Conservation (phyloP, 2,113 vertebrate species). For the Nibea coibor region DNA sequence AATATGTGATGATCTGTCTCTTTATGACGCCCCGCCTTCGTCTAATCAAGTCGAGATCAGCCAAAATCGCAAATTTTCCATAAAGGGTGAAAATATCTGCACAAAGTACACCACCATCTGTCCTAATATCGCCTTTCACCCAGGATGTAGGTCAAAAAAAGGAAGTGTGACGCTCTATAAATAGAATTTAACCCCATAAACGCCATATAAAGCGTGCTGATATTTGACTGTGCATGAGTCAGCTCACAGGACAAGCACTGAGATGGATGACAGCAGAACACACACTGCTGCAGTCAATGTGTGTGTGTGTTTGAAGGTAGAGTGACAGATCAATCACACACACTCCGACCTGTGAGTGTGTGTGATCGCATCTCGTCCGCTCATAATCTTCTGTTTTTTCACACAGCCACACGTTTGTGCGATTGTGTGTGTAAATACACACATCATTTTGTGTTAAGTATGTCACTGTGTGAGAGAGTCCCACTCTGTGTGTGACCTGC, state of each 20-base stretch:
- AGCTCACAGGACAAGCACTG: background rate
- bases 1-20: too few species aligned
- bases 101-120: background rate
- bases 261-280: background rate
- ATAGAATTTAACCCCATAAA: background rate
- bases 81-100: background rate
- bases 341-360: background rate
- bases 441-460: constrained; percentile 14
- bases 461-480: constrained; percentile 38
- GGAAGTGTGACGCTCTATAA: background rate
- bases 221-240: background rate
- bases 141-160: too few species aligned
- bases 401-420: constrained; percentile 24
- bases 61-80: background rate
- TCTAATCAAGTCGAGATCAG: background rate
- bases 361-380: too few species aligned
- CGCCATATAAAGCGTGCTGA: background rate
- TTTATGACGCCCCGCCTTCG: background rate
- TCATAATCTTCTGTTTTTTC: background rate
- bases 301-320: background rate
- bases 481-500: constrained; percentile 44
- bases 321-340: too few species aligned
- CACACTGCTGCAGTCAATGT: background rate
- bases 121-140: background rate
- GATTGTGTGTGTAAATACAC: constrained; percentile 17